Evolutionary conservation across 1,140 invertebrate genomes (phyloP), one percentile per base, ranked within the genome.

Genomic region (Zaprionus tsacasi): DNA sequence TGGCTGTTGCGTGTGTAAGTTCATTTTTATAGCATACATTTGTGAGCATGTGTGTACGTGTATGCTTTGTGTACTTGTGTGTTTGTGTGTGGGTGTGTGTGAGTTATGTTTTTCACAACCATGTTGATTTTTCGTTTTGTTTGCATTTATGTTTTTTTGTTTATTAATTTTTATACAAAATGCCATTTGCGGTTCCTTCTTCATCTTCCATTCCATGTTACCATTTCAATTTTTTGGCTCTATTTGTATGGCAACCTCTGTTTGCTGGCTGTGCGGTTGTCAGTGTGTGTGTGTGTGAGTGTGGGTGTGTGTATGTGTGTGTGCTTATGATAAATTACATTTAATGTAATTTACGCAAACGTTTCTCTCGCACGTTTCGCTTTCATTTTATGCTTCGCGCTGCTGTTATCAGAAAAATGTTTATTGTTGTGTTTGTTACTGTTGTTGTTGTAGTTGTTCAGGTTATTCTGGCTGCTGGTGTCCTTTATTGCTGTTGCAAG

Each of bases 401-500:
- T 57, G 77, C 66, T 70, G 58, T 68, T 70, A 76, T 78, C 69
- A 78, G 67, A 78, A 78, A 81, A 70, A 54, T 61, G 8, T 71
- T 72, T 66, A 66, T 61, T 52, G 45, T 48, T 72, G 38, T 78
- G 33, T 43, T 75, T 57, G 45, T 63, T 61, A 57, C 66, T 40
- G 15, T 60, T 57, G 13, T 70, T 52, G 36, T 58, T 54, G 43
- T 25, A 21, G 21, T 48, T 30, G 33, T 68, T 57, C 45, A 17
- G 45, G 11, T 8, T 71, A 15, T 6, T 48, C 48, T 6, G 27
- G 27, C 27, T 30, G 27, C 27, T 48, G 13, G 35, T 64, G 48
- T 40, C 69, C 60, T 70, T 90, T 92, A 91, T 83, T 91, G 87
- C 91, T 89, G 91, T 63, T 89, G 91, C 76, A 83, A 80, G 81